These are phyloP conservation scores for Enteromius trimaculatus DNA, from an alignment of 2,797 vertebrate genomes.

Conservation along the genomic window DNA sequence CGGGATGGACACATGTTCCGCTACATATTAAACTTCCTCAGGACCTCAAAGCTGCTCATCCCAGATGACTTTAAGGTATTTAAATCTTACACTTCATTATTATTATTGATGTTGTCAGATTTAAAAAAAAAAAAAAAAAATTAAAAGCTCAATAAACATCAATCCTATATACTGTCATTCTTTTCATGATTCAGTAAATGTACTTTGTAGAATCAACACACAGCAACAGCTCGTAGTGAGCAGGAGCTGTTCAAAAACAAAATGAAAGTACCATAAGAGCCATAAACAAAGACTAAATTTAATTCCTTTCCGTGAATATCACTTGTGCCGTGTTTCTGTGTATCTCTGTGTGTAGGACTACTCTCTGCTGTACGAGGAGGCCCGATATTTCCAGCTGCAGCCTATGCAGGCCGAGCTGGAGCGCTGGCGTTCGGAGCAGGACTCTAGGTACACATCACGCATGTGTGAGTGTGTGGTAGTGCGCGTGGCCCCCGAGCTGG, in stretches of 20 bases:
- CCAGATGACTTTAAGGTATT: slow-evolving; percentile 97
- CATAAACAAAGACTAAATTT: neutral
- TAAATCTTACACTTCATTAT: neutral
- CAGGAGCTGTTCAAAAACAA: neutral
- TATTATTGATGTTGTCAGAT: no score
- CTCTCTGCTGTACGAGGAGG: slow-evolving; percentile 93
- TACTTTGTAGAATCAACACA: neutral
- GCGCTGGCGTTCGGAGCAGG: slow-evolving; percentile 87
- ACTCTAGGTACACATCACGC: slow-evolving; percentile 75
- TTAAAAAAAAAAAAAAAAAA: no score
- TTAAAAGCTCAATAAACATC: no score
- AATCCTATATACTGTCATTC: no score
- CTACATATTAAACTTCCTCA: slow-evolving; percentile 96
- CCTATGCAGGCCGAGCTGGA: slow-evolving; percentile 90
- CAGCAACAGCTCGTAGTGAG: neutral
- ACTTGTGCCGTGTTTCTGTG: slow-evolving; percentile 14
- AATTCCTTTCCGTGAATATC: neutral
- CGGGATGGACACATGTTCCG: slow-evolving; percentile 98
- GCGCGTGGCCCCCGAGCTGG: slow-evolving; percentile 87
- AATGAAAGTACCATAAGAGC: neutral
- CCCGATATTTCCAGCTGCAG: slow-evolving; percentile 92
- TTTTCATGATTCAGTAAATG: neutral
- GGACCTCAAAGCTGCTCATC: slow-evolving; percentile 93
- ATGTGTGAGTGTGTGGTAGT: slow-evolving; percentile 91
- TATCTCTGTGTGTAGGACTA: slow-evolving; percentile 83